Evolutionary conservation across 2,888 invertebrate genomes (phyloP), one percentile per base, ranked within the genome.

Genomic region (Anaspis maculata): DNA sequence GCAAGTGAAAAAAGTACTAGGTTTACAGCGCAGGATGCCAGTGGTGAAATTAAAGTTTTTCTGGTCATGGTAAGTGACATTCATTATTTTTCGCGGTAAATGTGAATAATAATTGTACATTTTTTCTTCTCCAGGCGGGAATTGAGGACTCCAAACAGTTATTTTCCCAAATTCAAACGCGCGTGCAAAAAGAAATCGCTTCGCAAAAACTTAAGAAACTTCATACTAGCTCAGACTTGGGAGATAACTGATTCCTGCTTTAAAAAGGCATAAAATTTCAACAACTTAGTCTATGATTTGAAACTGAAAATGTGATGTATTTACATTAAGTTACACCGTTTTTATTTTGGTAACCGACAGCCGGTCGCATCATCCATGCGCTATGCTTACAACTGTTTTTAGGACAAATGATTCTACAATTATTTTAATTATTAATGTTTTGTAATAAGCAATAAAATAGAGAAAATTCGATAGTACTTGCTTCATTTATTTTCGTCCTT

Each of bases 1-100:
- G 86, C 91, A 2, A 89, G 87, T 53, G 76, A 79, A 45, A 92
- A 90, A 69, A 89, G 87, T 43, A 73, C 95, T 15, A 72, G 92
- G 43, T 71, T 95, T 49, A 92, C 92, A 2, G 94, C 90, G 3
- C 77, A 86, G 56, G 89, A 90, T 53, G 79, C 79, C 19, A 77
- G 76, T 41, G 84, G 85, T 25, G 83, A 84, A 53, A 75, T 92
- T 41, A 86, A 86, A 68, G 81, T 94, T 44, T 94, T 86, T 61
- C 77, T 92, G 33, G 77, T 89, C 26, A 83, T 83, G 81, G 84
- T 83, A 51, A 68, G 70, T 59, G 19, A 33, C 22, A 13, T 30
- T 13, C 15, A 26, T 25, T 28, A 13, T 9, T 3, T n/a, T n/a
- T 16, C 12, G 9, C 12, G 13, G 13, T 6, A 12, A 13, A 13